Evolutionary conservation across 1,140 invertebrate genomes (phyloP), one percentile per base, ranked within the genome.

Genomic region (Watersipora subatra): DNA sequence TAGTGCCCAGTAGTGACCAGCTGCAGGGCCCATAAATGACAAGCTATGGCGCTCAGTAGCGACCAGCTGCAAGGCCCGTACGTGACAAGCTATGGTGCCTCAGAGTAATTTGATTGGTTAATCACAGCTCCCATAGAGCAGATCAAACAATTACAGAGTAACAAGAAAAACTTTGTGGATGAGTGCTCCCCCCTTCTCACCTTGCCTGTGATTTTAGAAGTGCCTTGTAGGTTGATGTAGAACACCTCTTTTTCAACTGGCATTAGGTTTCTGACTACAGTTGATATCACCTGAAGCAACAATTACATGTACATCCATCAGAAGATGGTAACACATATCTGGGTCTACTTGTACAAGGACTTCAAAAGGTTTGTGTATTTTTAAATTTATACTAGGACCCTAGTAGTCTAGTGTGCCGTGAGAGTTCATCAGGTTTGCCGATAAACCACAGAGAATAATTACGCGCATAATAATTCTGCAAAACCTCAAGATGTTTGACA

Each of bases 141-240:
- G n/a, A n/a, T n/a, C n/a, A n/a, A n/a, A n/a, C n/a, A n/a, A n/a
- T n/a, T n/a, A n/a, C n/a, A n/a, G n/a, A n/a, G n/a, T n/a, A n/a
- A n/a, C n/a, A n/a, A n/a, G n/a, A n/a, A n/a, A n/a, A n/a, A n/a
- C n/a, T n/a, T n/a, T n/a, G n/a, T n/a, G 3, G n/a, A 66, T 30
- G 29, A 12, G 34, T 59, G 57, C 19, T n/a, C n/a, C n/a, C 24
- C 1, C 26, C 24, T 28, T 12, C 58, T 68, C 69, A 86, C 86
- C 79, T 89, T 90, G 2, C 84, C 79, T 63, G 82, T 83, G 65
- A 97, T 93, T 82, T 97, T 98, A 0, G 93, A 84, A 67, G 84
- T 87, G 0, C 91, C 87, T 30, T 80, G 84, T 59, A 98, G 79
- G 75, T 90, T 92, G 0, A 96, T 46, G 34, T 46, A 46, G n/a